Base-by-base conservation (phyloP, 2,797 vertebrate genomes). In the Typhlichthys eigenmanni region DNA sequence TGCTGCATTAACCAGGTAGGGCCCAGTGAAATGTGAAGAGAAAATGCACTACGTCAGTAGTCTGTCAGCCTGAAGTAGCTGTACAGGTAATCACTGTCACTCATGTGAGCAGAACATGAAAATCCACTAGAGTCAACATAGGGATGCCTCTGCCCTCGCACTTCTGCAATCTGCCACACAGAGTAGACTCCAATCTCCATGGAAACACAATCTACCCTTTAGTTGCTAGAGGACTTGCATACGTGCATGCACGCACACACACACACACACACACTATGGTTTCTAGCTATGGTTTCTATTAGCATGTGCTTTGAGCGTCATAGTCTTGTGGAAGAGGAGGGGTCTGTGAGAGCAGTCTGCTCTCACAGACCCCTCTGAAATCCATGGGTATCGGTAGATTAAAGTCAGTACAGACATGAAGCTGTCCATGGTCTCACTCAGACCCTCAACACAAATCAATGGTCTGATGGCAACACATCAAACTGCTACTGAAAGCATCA, bases 181-280 rank as follows among this genome's bases (percentile, higher is more conserved):
- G 49, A 64, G 47, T 68, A 66, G 67, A 76, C 67, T 76, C 63
- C 13, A 57, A 82, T 92, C 60, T 64, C 88, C 89, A 92, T 90
- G 88, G 91, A 85, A 91, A 91, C 90, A 49, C 78, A 67, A 77
- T 80, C 80, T 79, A 86, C 70, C 72, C 58, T 67, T 75, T 62
- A 69, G 56, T 55, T 29, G 69, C 70, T 19, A 14, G 52, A 68
- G 63, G 70, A 68, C 69, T 58, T 38, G 34, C 34, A 74, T 62
- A 57, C 13, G 60, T 58, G 17, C 46, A 56, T 5, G 14, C 50
- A 52, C 0, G 5, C 19, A 29, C 34, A 38, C 34, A 29, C 14
- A 13, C 24, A 4, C 24, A 29, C 34, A 9, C 34, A 38, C 34
- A 38, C 34, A 38, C 34, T 38, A 38, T 38, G 34, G 7, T 38